Evolutionary conservation across 2,888 invertebrate genomes (phyloP), one percentile per base, ranked within the genome.

Genomic region (Slavum lentiscoides): DNA sequence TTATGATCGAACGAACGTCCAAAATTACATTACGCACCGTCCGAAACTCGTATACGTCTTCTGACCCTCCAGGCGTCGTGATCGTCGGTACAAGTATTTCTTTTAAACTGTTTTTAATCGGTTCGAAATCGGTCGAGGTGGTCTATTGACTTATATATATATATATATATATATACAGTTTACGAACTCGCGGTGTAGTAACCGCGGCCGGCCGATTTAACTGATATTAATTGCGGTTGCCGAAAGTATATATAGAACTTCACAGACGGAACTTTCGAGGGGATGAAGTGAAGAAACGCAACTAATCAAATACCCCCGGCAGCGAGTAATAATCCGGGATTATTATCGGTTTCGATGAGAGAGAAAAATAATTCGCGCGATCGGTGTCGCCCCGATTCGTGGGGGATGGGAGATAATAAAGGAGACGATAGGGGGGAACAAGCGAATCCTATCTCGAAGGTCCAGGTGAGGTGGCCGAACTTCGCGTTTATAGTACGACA

Each of bases 101-200:
- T 49, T 62, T 61, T 30, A 49, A 62, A 73, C 37, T 49, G 19
- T 53, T 62, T 43, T 73, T 61, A 62, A 62, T 61, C 59, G 23
- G 43, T 73, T 39, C 2, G 61, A 49, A 61, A 73, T 23, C 9
- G 61, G 43, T 19, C 6, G 23, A 43, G 23, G 13, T 2, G 23
- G 19, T 19, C n/a, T 43, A 62, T 49, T 13, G 21, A 62, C 23
- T 62, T 43, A 17, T 13, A 30, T 30, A 30, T 4, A 4, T 30
- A 30, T 4, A 4, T 2, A 4, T 30, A 30, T 30, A 30, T 30
- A 30, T 62, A 15, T 43, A 39, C 53, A 73, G 73, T 62, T 73
- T n/a, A 13, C 23, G 23, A 43, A 49, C 39, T 73, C 43, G 13
- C 23, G 30, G 30, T 30, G 30, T 30, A 17, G n/a, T n/a, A n/a